Evolutionary conservation across 2,113 vertebrate species (phyloP).

Genomic region (Chlorodrepanis virens): DNA sequence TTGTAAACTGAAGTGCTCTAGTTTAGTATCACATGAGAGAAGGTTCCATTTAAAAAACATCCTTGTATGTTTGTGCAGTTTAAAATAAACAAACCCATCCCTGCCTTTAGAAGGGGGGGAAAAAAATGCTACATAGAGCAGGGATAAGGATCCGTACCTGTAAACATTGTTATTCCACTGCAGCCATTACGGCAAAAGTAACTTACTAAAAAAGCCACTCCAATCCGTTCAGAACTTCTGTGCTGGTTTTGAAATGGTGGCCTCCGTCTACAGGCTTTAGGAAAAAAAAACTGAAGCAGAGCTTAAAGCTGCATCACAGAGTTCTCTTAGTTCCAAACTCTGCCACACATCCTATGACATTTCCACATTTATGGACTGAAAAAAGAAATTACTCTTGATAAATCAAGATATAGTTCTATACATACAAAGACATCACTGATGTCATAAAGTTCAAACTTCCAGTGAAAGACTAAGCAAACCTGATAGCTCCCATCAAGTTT

Average conservation of each 20-base stretch:
- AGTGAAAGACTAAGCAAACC: slow-evolving; percentile 94
- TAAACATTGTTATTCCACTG: slow-evolving; percentile 85
- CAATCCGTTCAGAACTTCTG: slow-evolving; percentile 78
- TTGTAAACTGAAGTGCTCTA: slow-evolving; percentile 83
- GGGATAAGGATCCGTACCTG: slow-evolving; percentile 82
- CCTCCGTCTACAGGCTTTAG: slow-evolving; percentile 73
- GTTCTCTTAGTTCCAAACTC: slow-evolving; percentile 82
- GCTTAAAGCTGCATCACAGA: slow-evolving; percentile 88
- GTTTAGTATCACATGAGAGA: slow-evolving; percentile 76
- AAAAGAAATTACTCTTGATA: slow-evolving; percentile 99
- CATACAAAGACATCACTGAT: slow-evolving; percentile 99
- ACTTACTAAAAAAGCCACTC: slow-evolving; percentile 78
- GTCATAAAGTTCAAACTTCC: slow-evolving; percentile 96
- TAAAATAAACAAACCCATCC: slow-evolving; percentile 75
- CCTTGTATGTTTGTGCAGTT: slow-evolving; percentile 81
- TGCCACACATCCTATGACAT: slow-evolving; percentile 75
- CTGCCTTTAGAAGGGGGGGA: slow-evolving; percentile 65
- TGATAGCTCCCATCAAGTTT: slow-evolving; percentile 75
- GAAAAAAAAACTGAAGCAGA: slow-evolving; percentile 69
- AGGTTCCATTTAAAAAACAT: slow-evolving; percentile 71
- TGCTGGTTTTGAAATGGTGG: slow-evolving; percentile 82
- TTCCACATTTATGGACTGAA: slow-evolving; percentile 89
- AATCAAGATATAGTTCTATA: slow-evolving; percentile 99
- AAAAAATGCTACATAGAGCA: slow-evolving; percentile 83
- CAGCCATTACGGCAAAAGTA: slow-evolving; percentile 74